phyloP scores from a whole-genome alignment of 2,797 vertebrate species.

The Potorous gilbertii region DNA sequence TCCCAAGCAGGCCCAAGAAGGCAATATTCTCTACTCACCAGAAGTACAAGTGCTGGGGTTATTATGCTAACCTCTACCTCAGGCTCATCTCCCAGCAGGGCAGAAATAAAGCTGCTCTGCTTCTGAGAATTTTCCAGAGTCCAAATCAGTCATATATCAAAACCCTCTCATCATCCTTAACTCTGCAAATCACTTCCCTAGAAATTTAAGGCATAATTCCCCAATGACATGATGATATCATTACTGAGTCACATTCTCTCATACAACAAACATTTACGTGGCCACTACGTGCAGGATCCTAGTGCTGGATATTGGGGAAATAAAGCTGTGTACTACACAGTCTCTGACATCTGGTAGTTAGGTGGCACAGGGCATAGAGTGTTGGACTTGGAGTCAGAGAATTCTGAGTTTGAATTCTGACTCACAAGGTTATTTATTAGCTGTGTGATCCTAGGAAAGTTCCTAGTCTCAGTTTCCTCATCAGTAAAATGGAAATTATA shows the following conservation, averaged over 20 bases:
- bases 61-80: neutral
- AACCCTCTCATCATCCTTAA: neutral
- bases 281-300: neutral
- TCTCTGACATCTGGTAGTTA: neutral
- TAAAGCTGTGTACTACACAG: neutral
- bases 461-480: neutral
- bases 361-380: neutral
- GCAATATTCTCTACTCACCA: neutral
- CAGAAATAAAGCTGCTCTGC: neutral
- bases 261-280: neutral
- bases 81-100: neutral
- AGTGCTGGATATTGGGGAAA: neutral
- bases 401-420: neutral
- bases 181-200: neutral
- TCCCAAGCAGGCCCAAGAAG: neutral
- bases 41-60: neutral
- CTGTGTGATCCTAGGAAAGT: neutral
- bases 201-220: neutral
- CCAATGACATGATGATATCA: neutral
- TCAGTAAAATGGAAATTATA: neutral
- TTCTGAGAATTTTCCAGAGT: neutral
- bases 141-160: neutral
- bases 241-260: neutral
- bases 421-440: neutral
- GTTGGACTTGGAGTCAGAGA: neutral